phyloP scores from a whole-genome alignment of 2,888 invertebrate species.

The Drosophila colorata region DNA sequence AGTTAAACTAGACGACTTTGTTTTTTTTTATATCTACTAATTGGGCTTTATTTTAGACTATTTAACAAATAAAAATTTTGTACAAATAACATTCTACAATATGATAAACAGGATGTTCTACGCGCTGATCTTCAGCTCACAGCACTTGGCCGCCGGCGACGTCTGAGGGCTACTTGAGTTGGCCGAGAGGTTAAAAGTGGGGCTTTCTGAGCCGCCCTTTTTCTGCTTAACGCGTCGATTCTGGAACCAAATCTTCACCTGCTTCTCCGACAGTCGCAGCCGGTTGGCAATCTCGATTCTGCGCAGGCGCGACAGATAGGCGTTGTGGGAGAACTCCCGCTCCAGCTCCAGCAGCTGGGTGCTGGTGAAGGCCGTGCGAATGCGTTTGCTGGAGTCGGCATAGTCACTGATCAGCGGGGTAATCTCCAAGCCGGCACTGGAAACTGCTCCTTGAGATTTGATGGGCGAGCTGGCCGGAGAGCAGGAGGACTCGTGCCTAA shows the following conservation, averaged over 20 bases:
- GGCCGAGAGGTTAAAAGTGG: constrained; percentile 77
- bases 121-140: constrained; percentile 46
- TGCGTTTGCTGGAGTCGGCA: constrained; percentile 92
- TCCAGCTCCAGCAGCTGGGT: constrained; percentile 94
- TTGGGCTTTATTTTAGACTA: constrained; percentile 21
- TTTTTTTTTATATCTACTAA: not conserved
- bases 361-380: constrained; percentile 97
- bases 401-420: constrained; percentile 84
- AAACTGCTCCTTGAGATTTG: constrained; percentile 41
- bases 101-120: constrained; percentile 33
- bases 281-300: constrained; percentile 97
- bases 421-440: constrained; percentile 56
- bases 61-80: constrained; percentile 27
- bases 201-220: constrained; percentile 91
- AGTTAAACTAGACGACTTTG: not conserved
- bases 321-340: constrained; percentile 94
- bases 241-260: constrained; percentile 97
- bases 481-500: constrained; percentile 76
- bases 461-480: constrained; percentile 80
- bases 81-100: constrained; percentile 42
- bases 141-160: constrained; percentile 43
- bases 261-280: constrained; percentile 95
- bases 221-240: constrained; percentile 97
- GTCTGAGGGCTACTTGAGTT: constrained; percentile 67
- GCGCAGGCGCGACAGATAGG: constrained; percentile 94